Evolutionary conservation across 1,140 invertebrate species (phyloP), one percentile per base, ranked within the genome.

Genomic region (Ostrea edulis): DNA sequence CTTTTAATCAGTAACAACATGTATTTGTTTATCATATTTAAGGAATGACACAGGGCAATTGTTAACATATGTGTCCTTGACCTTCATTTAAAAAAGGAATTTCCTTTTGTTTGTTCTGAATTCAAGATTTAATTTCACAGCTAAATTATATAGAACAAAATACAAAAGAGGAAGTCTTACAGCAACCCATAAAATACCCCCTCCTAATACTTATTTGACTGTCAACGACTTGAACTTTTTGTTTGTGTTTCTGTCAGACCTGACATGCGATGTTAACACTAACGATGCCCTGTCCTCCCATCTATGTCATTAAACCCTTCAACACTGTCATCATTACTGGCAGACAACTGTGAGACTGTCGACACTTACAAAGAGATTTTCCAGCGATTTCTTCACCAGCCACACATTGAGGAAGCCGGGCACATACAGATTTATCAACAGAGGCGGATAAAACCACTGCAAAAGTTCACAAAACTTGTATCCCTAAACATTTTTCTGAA

Each of bases 291-390:
- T 35, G 22, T 14, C 68, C 68, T 35, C 25, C 29, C 68, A 12
- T 35, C 29, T 25, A 8, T 77, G 68, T 77, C 68, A 77, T 77
- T 29, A 29, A 8, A 4, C 22, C 22, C 7, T 35, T 29, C 58
- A 62, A 5, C 14, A 5, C 68, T 29, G 25, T 77, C 25, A 77
- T 77, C 25, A 25, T 29, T 17, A 44, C 68, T 17, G 11, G 12
- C 8, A 44, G 2, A 3, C 2, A 8, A n/a, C 82, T 12, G 9
- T 14, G 8, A 53, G 11, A 9, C 51, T n/a, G 4, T n/a, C 82
- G n/a, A 54, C 95, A 98, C 98, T 98, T 96, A 99, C 98, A 96
- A 99, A 98, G 97, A 99, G 98, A 95, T 98, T 99, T 95, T 99
- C 98, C 92, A 99, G 96, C 52, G 98, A 98, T 93, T 97, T 97